Percentiles rank a stretch among this genome's conserved stretches.
Conservation (phyloP, 2,113 vertebrate genomes). For the Porphyrio hochstetteri region DNA sequence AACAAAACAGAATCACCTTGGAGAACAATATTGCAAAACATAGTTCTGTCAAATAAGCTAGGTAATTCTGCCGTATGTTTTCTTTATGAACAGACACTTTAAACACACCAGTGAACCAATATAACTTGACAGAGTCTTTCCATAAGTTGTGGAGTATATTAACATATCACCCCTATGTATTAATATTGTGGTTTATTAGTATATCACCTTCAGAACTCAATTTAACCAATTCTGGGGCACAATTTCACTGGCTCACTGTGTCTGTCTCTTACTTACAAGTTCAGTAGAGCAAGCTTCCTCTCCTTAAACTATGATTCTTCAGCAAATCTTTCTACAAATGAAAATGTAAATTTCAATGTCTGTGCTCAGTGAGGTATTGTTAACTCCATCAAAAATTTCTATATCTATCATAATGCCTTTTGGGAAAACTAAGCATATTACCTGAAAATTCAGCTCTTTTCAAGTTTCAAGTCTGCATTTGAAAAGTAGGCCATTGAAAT, state of each 20-base stretch:
- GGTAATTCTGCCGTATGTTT: background rate
- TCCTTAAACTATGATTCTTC: background rate
- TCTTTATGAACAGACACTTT: background rate
- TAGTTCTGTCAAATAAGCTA: background rate
- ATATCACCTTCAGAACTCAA: background rate
- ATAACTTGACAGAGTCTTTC: background rate
- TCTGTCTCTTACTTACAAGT: background rate
- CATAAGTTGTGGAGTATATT: background rate
- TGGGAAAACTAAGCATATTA: slow-evolving; percentile 37
- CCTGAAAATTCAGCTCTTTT: slow-evolving; percentile 2
- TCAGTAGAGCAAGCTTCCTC: background rate
- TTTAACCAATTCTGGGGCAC: background rate
- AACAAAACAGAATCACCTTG: background rate
- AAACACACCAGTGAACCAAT: background rate
- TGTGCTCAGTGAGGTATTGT: background rate
- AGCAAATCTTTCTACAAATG: slow-evolving; percentile 1
- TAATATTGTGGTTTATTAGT: background rate
- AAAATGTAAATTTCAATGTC: slow-evolving; percentile 4
- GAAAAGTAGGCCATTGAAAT: slow-evolving; percentile 47
- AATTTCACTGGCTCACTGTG: background rate
- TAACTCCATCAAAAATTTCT: slow-evolving; percentile 1
- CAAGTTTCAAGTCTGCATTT: slow-evolving; percentile 15
- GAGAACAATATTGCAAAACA: background rate
- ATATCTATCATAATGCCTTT: background rate
- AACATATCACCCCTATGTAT: background rate